A percentile compares a stretch with the other conserved stretches of the same genome.
These are phyloP conservation scores for Ganaspis brasiliensis DNA, from an alignment of 2,888 invertebrate genomes.

Conservation along the genomic window DNA sequence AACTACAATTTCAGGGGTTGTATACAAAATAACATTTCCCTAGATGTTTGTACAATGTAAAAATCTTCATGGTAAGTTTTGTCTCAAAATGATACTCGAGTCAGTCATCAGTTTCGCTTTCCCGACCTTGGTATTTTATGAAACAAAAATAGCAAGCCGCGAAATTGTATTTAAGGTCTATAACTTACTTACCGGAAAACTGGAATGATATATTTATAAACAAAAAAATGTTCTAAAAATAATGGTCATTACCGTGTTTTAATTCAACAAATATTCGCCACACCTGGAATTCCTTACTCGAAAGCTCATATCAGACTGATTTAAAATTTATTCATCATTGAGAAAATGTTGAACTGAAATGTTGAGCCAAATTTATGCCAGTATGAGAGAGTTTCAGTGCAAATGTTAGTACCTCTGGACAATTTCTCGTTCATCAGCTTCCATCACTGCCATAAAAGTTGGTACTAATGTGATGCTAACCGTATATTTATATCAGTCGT, in stretches of 20 bases:
- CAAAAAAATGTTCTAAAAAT: slow-evolving; percentile 5
- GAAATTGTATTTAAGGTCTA: too few relatives aligned
- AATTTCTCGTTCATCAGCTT: slow-evolving; percentile 34
- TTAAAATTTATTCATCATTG: slow-evolving; percentile 18
- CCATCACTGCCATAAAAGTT: slow-evolving; percentile 39
- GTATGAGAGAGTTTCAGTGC: slow-evolving; percentile 44
- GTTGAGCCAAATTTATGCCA: slow-evolving; percentile 29
- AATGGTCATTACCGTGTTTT: not conserved
- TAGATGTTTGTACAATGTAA: too few relatives aligned
- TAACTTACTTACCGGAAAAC: not conserved
- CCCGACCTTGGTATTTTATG: too few relatives aligned
- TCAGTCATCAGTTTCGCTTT: too few relatives aligned
- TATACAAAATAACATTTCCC: too few relatives aligned
- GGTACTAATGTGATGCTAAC: slow-evolving; percentile 33
- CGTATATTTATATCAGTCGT: slow-evolving; percentile 43
- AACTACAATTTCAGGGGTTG: too few relatives aligned
- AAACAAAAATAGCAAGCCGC: too few relatives aligned
- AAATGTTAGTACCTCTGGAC: slow-evolving; percentile 43
- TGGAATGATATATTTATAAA: not conserved
- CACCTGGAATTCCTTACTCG: slow-evolving; percentile 11
- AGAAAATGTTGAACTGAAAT: slow-evolving; percentile 25
- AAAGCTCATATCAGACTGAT: not conserved
- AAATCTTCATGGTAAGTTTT: too few relatives aligned
- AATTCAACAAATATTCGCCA: not conserved
- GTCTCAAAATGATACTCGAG: too few relatives aligned